A percentile compares a stretch with the other conserved stretches of the same genome.
Evolutionary conservation across 1,140 invertebrate genomes (phyloP).

Genomic region (Orius laevigatus): DNA sequence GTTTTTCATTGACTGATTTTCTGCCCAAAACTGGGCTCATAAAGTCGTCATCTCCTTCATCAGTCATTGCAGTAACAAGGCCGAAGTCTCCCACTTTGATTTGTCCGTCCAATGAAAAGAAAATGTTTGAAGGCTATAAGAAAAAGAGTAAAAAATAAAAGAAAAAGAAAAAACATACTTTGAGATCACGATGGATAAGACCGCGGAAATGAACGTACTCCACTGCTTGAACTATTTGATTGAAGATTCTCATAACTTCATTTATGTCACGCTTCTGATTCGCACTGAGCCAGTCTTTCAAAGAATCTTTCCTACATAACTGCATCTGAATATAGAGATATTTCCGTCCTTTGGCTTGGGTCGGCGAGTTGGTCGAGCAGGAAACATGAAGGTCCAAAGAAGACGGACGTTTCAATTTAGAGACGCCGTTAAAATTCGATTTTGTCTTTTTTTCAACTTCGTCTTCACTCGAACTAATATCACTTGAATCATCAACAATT

Average conservation of each 20-base stretch:
- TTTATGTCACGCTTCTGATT: conserved; percentile 28
- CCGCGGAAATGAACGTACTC: conserved; percentile 85
- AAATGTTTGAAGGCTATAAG: conserved; percentile 83
- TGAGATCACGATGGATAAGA: conserved; percentile 88
- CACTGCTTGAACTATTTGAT: conserved; percentile 85
- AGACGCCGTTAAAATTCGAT: too few relatives aligned
- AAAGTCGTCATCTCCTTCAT: conserved; percentile 24
- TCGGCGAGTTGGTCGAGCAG: too few relatives aligned
- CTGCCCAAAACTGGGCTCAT: conserved; percentile 19
- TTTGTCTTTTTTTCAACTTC: too few relatives aligned
- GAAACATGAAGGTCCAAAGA: too few relatives aligned
- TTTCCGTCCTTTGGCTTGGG: conserved; percentile 13
- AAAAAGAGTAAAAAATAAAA: too few relatives aligned
- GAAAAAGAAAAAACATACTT: conserved; percentile 43
- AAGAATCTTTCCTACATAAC: conserved; percentile 70
- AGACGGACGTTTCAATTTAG: too few relatives aligned
- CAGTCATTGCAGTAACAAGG: conserved; percentile 66
- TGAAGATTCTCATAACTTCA: conserved; percentile 60
- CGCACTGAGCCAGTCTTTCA: conserved; percentile 73
- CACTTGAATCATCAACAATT: too few relatives aligned
- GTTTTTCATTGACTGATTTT: conserved; percentile 23
- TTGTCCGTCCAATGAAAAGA: conserved; percentile 75
- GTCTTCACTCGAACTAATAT: too few relatives aligned
- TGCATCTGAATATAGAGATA: conserved; percentile 93
- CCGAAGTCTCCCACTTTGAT: conserved; percentile 97